Conservation (phyloP, 1,140 invertebrate genomes). For the Charaxes varanes region DNA sequence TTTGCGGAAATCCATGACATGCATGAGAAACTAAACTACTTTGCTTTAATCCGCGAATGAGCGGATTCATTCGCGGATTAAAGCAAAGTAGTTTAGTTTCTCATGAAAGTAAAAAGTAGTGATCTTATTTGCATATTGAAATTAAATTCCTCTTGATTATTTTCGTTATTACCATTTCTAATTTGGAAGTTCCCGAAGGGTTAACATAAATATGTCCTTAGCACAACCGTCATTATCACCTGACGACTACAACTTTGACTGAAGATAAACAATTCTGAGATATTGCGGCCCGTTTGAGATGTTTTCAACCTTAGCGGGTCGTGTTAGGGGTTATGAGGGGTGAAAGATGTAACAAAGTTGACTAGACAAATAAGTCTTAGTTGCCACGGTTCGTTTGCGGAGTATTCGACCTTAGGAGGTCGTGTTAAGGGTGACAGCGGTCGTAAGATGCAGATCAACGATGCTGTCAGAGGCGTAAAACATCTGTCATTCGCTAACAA, state of each 20-base stretch:
- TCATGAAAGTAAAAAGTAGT: too few relatives aligned
- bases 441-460: slow-evolving; percentile 20
- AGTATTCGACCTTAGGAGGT: slow-evolving; percentile 23
- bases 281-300: background rate
- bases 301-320: slow-evolving; percentile 23
- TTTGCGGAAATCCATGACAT: too few relatives aligned
- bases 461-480: slow-evolving; percentile 53
- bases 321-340: too few relatives aligned
- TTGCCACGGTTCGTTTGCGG: background rate
- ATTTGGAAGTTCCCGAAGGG: slow-evolving; percentile 49
- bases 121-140: too few relatives aligned
- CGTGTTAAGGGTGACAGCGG: slow-evolving; percentile 18
- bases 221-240: slow-evolving; percentile 48
- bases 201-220: slow-evolving; percentile 54
- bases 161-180: slow-evolving; percentile 39
- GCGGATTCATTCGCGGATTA: too few relatives aligned
- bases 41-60: too few relatives aligned
- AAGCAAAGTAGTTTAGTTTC: too few relatives aligned
- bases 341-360: too few relatives aligned
- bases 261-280: slow-evolving; percentile 20
- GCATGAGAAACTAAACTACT: too few relatives aligned
- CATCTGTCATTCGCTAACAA: slow-evolving; percentile 70
- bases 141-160: slow-evolving; percentile 13
- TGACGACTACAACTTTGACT: slow-evolving; percentile 51
- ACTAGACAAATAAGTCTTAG: slow-evolving; percentile 21